Conservation (phyloP, 2,113 vertebrate genomes). For the Pelobates fuscus region DNA sequence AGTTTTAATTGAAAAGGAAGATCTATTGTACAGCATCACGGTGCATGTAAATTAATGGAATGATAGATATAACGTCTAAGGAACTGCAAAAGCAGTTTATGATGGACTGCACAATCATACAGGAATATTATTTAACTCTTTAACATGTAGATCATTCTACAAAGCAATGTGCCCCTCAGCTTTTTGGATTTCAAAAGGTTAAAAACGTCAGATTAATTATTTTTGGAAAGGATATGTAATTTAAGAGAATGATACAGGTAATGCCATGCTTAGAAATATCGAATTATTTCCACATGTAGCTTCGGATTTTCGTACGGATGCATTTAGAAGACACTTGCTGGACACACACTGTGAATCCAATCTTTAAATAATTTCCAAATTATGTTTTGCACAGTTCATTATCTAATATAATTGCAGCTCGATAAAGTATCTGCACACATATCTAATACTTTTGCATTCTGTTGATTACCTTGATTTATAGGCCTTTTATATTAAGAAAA, state of each 20-base stretch:
- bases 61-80: constrained; percentile 19
- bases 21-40: constrained; percentile 32
- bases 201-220: neutral
- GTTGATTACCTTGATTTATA: constrained; percentile 50
- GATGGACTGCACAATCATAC: no score
- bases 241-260: constrained; percentile 8
- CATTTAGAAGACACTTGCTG: constrained; percentile 15
- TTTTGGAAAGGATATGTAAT: neutral
- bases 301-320: constrained; percentile 16
- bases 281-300: constrained; percentile 26
- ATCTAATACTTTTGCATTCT: constrained; percentile 28
- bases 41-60: constrained; percentile 45
- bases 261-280: neutral
- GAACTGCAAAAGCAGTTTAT: neutral
- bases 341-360: constrained; percentile 28
- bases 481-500: constrained; percentile 31
- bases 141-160: no score
- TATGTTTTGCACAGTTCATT: constrained; percentile 50
- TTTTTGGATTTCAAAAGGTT: no score
- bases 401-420: constrained; percentile 40
- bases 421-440: constrained; percentile 17
- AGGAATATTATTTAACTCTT: no score
- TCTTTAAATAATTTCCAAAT: constrained; percentile 50
- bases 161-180: no score
- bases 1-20: constrained; percentile 36